Base-by-base conservation (phyloP, 23 tunicate species). In the Aplidium turbinatum region DNA sequence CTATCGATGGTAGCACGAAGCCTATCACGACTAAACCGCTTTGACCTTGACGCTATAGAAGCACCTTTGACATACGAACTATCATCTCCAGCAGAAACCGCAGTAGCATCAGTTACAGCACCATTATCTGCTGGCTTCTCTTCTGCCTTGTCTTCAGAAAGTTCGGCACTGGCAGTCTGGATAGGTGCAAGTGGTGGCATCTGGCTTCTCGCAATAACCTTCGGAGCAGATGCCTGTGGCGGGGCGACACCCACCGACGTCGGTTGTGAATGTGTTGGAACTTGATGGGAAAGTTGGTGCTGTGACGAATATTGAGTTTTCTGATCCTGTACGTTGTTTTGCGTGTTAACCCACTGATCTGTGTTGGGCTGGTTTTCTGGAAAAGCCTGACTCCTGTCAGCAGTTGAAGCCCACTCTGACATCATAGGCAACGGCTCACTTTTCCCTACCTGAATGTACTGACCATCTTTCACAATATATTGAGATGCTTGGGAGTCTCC, bases 1-100 rank as follows among this genome's bases (percentile, higher is more conserved):
- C 96, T 89, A 51, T 89, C 96, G n/a, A 89, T 82, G 16, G 81
- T 89, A 2, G 89, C 96, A 18, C 78, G 63, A 27, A 89, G 77
- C 19, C 96, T 36, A 60, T 82, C 89, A 0, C 96, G 84, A 71
- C 96, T 89, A 31, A 82, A 82, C 27, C 96, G 96, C 52, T 89
- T 89, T 28, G 78, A 57, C 30, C 83, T 38, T 22, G 63, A 30
- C 0, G 64, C 69, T 28, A 88, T 88, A 11, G 87, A 58, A 27
- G 96, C 96, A 50, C 82, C 80, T 69, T 76, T 55, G 19, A 58
- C 68, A 1, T 75, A 67, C 19, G 47, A 38, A 31, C 35, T 52
- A 13, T 30, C 77, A 1, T 58, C 76, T 2, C 29, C 68, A 13
- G 26, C 7, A 6, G 62, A 22, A 13, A 22, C 62, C 24, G 62